Percentiles rank a stretch among this genome's conserved stretches.
Evolutionary conservation across 1,140 invertebrate species (phyloP).

Genomic region (Bicyclus anynana): DNA sequence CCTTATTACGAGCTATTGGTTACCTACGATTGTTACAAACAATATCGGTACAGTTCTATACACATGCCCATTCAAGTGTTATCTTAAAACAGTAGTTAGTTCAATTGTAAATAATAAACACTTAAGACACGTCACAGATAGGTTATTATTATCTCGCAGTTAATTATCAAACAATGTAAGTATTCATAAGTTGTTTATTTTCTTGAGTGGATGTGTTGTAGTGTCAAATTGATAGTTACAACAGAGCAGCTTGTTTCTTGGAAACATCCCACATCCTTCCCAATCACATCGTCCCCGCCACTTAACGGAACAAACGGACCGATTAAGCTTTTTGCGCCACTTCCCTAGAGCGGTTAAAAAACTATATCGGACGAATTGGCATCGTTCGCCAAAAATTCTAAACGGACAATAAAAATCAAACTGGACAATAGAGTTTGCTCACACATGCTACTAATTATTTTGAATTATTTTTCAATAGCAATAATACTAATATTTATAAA

Average conservation of each 20-base stretch:
- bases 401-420: conserved; percentile 36
- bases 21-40: too few species aligned
- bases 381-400: conserved; percentile 37
- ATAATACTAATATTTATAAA: not conserved
- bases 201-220: conserved; percentile 5
- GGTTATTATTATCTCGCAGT: not conserved
- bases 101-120: too few species aligned
- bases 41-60: too few species aligned
- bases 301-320: conserved; percentile 27
- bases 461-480: not conserved
- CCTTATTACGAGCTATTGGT: too few species aligned
- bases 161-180: not conserved
- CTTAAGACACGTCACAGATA: not conserved
- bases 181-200: conserved; percentile 6
- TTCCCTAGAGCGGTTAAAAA: conserved; percentile 33
- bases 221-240: conserved; percentile 12
- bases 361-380: conserved; percentile 35
- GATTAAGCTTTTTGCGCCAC: conserved; percentile 25
- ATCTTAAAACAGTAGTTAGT: too few species aligned
- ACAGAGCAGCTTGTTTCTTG: conserved; percentile 4
- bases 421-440: conserved; percentile 6
- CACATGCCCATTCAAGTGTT: too few species aligned
- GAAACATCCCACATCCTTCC: conserved; percentile 9
- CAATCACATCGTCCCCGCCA: conserved; percentile 25
- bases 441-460: not conserved